These are phyloP conservation scores for Epinephelus cyanopodus DNA, from an alignment of 2,113 vertebrate genomes.

Conservation along the genomic window DNA sequence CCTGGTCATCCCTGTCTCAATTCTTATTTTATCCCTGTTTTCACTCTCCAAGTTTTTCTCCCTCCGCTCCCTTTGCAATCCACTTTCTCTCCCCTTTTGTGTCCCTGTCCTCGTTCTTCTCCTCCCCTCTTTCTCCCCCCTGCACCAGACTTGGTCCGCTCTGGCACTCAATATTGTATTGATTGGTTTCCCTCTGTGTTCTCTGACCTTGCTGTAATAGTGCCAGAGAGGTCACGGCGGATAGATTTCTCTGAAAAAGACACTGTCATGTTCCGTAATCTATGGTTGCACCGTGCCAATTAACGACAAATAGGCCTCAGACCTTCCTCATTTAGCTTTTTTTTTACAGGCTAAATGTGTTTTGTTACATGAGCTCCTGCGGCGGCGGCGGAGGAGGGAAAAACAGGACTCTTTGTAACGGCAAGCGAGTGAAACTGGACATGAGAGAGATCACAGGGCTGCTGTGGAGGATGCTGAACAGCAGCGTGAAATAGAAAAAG, in stretches of 20 bases:
- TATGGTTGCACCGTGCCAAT: slow-evolving; percentile 73
- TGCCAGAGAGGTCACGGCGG: slow-evolving; percentile 71
- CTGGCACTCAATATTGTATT: slow-evolving; percentile 79
- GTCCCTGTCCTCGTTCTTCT: slow-evolving; percentile 15
- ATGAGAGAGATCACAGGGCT: slow-evolving; percentile 35
- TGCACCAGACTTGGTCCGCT: slow-evolving; percentile 50
- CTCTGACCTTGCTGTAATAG: slow-evolving; percentile 83
- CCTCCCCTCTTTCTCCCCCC: slow-evolving; percentile 3
- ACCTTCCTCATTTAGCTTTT: slow-evolving; percentile 52
- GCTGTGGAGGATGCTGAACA: slow-evolving; percentile 39
- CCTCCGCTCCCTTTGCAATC: neutral
- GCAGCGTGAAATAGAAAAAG: slow-evolving; percentile 50
- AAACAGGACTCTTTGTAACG: slow-evolving; percentile 18
- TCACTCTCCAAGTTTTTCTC: neutral
- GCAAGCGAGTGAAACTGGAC: slow-evolving; percentile 37
- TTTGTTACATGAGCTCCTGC: slow-evolving; percentile 22
- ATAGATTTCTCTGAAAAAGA: slow-evolving; percentile 82
- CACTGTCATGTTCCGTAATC: slow-evolving; percentile 81
- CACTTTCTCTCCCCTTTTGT: slow-evolving; percentile 25
- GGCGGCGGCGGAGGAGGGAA: neutral
- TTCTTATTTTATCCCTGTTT: neutral
- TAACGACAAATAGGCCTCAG: slow-evolving; percentile 63
- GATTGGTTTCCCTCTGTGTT: slow-evolving; percentile 79
- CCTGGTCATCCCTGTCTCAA: slow-evolving; percentile 4
- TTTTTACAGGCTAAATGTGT: slow-evolving; percentile 39